These are phyloP conservation scores for Anoplophora glabripennis DNA, from an alignment of 1,140 invertebrate species.

Conservation along the genomic window DNA sequence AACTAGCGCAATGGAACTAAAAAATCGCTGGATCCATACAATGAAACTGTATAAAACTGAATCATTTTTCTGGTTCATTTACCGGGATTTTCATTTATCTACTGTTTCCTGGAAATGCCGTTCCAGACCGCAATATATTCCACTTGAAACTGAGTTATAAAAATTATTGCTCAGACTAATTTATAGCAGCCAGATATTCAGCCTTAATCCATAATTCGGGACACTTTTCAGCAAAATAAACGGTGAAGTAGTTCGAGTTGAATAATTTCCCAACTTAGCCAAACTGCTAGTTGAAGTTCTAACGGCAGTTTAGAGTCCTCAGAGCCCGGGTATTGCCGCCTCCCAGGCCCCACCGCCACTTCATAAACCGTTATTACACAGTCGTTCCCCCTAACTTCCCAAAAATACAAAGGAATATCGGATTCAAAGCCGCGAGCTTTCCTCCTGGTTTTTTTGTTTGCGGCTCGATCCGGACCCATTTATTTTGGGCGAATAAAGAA, in stretches of 20 bases:
- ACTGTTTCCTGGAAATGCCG: too few species aligned
- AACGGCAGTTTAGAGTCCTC: constrained; percentile 3
- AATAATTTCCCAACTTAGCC: constrained; percentile 8
- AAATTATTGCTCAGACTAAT: too few species aligned
- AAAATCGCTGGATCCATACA: constrained; percentile 1
- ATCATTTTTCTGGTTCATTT: too few species aligned
- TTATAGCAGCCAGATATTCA: too few species aligned
- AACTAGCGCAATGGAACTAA: too few species aligned
- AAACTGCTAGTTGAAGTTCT: constrained; percentile 9
- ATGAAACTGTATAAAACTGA: too few species aligned
- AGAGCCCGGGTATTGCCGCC: not conserved
- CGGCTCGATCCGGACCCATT: not conserved
- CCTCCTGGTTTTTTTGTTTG: not conserved
- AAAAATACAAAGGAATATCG: constrained; percentile 1
- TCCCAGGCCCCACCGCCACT: not conserved
- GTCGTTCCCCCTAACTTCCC: not conserved
- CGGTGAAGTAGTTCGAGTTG: constrained; percentile 6
- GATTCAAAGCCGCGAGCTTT: not conserved
- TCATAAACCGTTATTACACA: constrained; percentile 11
- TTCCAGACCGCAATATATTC: too few species aligned
- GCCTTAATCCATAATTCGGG: constrained; percentile 5
- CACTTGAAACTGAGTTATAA: too few species aligned
- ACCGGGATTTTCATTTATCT: too few species aligned
- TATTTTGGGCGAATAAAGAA: not conserved
- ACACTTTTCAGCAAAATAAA: constrained; percentile 4